Evolutionary conservation across 1,140 invertebrate genomes (phyloP), one percentile per base, ranked within the genome.

Genomic region (Diachasma alloeum): DNA sequence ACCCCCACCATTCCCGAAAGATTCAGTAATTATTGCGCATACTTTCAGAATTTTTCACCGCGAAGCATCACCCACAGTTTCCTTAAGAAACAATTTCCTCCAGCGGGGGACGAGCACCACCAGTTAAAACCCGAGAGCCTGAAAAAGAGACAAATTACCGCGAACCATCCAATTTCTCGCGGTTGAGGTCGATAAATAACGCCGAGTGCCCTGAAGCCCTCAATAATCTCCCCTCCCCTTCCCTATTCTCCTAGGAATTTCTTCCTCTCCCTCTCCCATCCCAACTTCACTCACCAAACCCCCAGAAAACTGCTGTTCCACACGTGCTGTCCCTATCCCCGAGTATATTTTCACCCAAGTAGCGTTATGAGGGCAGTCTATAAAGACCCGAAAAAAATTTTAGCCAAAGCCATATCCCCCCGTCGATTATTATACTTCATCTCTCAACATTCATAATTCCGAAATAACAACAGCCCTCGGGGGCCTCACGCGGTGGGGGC

Each of bases 401-500:
- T 53, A 53, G n/a, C 48, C 48, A n/a, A 6, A 78, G 75, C 72
- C 68, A 17, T 37, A 48, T 3, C 67, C 31, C 31, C 31, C 73
- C 63, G 72, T 80, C 72, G 78, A 79, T 84, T 80, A 82, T 85
- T 84, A 84, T 82, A 74, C 79, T 84, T 73, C 68, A 69, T 83
- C 82, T 83, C 81, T 75, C 81, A 87, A 83, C 82, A 83, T 85
- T 86, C 80, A 83, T 87, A 87, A 87, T 87, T 86, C 80, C 82
- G 82, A 86, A 87, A 86, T 87, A 87, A 87, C 80, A 86, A 82
- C 81, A 80, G 80, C 74, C 66, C 59, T 63, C 78, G 59, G 22
- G 39, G 78, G 26, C 48, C n/a, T 19, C 48, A 22, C 37, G 6
- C 53, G 37, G n/a, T 42, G 56, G 31, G 78, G 74, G 77, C 72